Evolutionary conservation across 2,797 vertebrate species (phyloP), one percentile per base, ranked within the genome.

Genomic region (Moxostoma hubbsi): DNA sequence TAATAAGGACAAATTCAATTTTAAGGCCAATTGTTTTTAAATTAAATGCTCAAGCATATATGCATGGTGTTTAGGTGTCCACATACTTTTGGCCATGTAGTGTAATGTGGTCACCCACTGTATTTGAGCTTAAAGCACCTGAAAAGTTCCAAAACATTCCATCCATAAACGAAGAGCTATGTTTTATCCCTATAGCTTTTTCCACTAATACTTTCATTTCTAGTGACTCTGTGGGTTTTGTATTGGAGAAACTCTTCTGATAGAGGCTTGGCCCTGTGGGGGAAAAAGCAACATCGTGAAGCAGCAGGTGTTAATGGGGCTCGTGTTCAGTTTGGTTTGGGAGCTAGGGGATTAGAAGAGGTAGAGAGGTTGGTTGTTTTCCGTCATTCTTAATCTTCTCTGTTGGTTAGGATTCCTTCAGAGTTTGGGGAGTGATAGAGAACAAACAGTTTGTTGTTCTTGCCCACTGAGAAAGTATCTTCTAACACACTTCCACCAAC

Each of bases 331-430:
- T 61, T 79, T 49, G 49, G 51, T 58, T 61, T 12, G 68, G 46
- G 58, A 53, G 58, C 4, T 6, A 63, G 15, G 24, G 49, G 24
- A 77, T 10, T 24, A 43, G n/a, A 62, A 61, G 66, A 18, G 66
- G 13, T 16, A 70, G 58, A 70, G 43, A 16, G 45, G 53, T 71
- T 51, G 59, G 36, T 66, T 81, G 77, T 82, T 83, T 71, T 61
- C 74, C 81, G 86, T 83, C 78, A 61, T 73, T 82, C 71, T 76
- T 77, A 85, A 83, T 86, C 83, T 79, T 79, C 59, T 77, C 47
- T 61, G 55, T 75, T 46, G 18, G 75, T 70, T 82, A 74, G 67
- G 15, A 81, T 81, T 69, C 69, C 69, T 79, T 83, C 16, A 18
- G 46, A 51, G 68, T 76, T 63, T n/a, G 46, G 47, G 51, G 24